phyloP scores from a whole-genome alignment of 2,113 vertebrate species.

The Candoia aspera region DNA sequence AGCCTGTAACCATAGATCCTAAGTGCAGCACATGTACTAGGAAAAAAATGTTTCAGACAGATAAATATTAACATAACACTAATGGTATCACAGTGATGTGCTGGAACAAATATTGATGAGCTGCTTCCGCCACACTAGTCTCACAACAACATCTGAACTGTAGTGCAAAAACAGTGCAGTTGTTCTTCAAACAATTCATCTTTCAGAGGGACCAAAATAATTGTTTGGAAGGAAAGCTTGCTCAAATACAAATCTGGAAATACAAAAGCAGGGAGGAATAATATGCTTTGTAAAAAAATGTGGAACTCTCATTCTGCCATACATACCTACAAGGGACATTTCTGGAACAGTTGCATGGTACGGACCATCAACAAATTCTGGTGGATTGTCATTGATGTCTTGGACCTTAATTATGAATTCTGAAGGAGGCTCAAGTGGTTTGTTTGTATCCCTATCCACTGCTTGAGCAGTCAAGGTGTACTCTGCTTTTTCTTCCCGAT shows the following conservation, averaged over 20 bases:
- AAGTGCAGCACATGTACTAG: slow-evolving; percentile 46
- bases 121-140: slow-evolving; percentile 67
- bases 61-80: slow-evolving; percentile 73
- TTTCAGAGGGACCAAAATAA: slow-evolving; percentile 36
- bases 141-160: slow-evolving; percentile 49
- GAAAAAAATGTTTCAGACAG: slow-evolving; percentile 73
- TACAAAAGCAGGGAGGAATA: slow-evolving; percentile 67
- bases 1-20: slow-evolving; percentile 46
- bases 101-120: slow-evolving; percentile 77
- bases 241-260: slow-evolving; percentile 69
- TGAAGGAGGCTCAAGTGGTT: slow-evolving; percentile 92
- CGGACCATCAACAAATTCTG: slow-evolving; percentile 91
- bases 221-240: slow-evolving; percentile 55
- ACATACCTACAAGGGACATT: slow-evolving; percentile 96
- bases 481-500: slow-evolving; percentile 97
- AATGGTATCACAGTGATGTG: slow-evolving; percentile 69
- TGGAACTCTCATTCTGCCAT: neutral
- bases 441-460: slow-evolving; percentile 87
- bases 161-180: slow-evolving; percentile 71
- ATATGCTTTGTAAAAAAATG: slow-evolving; percentile 40
- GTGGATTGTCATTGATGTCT: slow-evolving; percentile 99
- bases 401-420: slow-evolving; percentile 99
- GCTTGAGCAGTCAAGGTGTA: slow-evolving; percentile 96
- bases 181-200: slow-evolving; percentile 58
- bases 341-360: slow-evolving; percentile 93